Evolutionary conservation across 2,888 invertebrate genomes (phyloP), one percentile per base, ranked within the genome.

Genomic region (Lithosia quadra): DNA sequence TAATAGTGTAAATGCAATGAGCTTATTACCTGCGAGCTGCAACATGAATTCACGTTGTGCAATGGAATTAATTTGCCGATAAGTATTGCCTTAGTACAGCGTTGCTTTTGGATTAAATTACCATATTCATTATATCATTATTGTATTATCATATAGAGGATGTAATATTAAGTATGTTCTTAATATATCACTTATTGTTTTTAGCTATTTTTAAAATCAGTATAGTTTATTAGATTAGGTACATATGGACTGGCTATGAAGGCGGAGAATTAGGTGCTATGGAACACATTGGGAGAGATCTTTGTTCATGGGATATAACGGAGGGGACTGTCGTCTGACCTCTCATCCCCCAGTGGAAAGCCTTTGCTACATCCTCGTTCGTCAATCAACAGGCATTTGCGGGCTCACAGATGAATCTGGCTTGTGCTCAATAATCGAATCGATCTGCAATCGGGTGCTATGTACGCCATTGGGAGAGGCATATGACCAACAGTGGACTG

Each of bases 41-140:
- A 62, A 71, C 71, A 71, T 73, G 67, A 73, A 71, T 69, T 49
- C 34, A 60, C 49, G 67, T 80, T 77, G 72, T 59, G 77, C 74
- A 80, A 80, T 72, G 53, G 55, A 73, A 75, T 69, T 60, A 61
- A 75, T 75, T 62, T 65, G 67, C 60, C 63, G 36, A 62, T 72
- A 72, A 73, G 60, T 39, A 39, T 60, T 24, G 18, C 60, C 36
- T 78, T 71, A 70, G 63, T 67, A 69, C 63, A 63, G 65, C 43
- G 68, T 64, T 64, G 67, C 24, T 67, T 28, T 65, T 66, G 75
- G 72, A 71, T 71, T 67, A 36, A 67, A 71, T 75, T 71, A 63
- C 56, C 66, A 72, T 73, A 18, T n/a, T 49, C 18, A 49, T 49
- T 49, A 49, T 49, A 49, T 49, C 18, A 49, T 60, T 67, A 67